These are phyloP conservation scores for Xestia xanthographa DNA, from an alignment of 2,888 invertebrate genomes.

Conservation along the genomic window DNA sequence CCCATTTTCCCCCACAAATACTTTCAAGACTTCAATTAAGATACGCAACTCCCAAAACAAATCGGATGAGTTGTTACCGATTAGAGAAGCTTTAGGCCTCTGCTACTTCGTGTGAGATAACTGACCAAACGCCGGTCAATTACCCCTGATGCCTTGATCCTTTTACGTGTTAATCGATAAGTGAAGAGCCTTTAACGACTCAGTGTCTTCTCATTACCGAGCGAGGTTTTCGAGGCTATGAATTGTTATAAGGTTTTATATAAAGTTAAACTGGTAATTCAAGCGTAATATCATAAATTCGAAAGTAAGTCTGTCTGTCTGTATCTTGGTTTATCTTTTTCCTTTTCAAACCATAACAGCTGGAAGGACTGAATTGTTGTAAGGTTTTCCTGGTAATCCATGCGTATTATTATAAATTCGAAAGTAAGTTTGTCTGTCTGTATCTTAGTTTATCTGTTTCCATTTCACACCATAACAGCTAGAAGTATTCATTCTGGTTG, in stretches of 20 bases:
- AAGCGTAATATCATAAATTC: not conserved
- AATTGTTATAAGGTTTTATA: not conserved
- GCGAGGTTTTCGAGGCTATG: constrained; percentile 10
- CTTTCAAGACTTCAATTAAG: constrained; percentile 14
- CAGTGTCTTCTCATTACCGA: constrained; percentile 46
- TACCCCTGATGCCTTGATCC: constrained; percentile 61
- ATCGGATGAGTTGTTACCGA: constrained; percentile 36
- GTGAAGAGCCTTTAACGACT: constrained; percentile 45
- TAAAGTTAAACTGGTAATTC: not conserved
- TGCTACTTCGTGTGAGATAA: constrained; percentile 50
- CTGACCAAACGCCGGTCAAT: constrained; percentile 55
- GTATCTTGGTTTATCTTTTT: not conserved
- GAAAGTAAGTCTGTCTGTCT: not conserved
- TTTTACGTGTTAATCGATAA: constrained; percentile 62
- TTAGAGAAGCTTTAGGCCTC: constrained; percentile 33
- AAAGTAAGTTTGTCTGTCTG: not conserved
- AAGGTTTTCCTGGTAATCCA: not conserved
- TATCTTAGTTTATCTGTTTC: not conserved
- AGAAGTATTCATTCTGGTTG: not conserved
- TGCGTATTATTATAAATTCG: not conserved
- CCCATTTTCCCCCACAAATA: not conserved
- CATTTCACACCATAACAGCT: not conserved
- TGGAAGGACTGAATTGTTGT: not conserved
- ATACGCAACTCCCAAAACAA: constrained; percentile 30
- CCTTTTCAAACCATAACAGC: not conserved